Conservation (phyloP, 2,888 invertebrate species). For the Agrilus mali region DNA sequence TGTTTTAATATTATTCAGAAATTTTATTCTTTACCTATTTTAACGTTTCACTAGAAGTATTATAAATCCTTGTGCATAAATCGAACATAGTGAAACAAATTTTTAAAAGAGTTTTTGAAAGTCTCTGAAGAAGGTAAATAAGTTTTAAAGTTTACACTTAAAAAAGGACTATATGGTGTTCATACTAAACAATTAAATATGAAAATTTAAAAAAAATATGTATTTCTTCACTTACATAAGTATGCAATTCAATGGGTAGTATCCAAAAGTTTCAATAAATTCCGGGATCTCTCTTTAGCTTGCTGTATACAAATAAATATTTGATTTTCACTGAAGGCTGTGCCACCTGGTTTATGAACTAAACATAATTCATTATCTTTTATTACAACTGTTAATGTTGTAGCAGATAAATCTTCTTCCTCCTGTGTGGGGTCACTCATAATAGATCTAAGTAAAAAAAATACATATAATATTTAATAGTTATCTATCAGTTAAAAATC, state of each 20-base stretch:
- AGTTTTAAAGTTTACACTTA: not conserved
- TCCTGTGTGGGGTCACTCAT: slow-evolving; percentile 71
- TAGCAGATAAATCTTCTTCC: slow-evolving; percentile 64
- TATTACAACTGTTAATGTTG: slow-evolving; percentile 55
- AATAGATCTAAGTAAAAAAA: slow-evolving; percentile 40
- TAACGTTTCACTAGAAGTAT: not conserved
- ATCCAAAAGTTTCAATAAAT: no score
- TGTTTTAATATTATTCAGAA: slow-evolving; percentile 22
- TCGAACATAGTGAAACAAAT: no score
- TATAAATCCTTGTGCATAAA: no score
- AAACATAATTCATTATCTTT: slow-evolving; percentile 49
- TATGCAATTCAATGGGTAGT: no score
- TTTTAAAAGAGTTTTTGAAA: no score
- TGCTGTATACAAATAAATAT: slow-evolving; percentile 46
- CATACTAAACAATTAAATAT: no score
- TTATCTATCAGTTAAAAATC: not conserved
- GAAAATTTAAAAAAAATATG: no score
- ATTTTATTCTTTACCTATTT: slow-evolving; percentile 15
- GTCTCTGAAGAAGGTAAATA: no score
- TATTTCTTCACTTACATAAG: not conserved
- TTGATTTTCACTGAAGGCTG: slow-evolving; percentile 43
- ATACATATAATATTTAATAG: not conserved
- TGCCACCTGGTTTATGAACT: slow-evolving; percentile 65
- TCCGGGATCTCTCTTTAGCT: slow-evolving; percentile 43
- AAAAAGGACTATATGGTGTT: not conserved